phyloP scores from a whole-genome alignment of 2,888 invertebrate species.

The Hedya salicella region DNA sequence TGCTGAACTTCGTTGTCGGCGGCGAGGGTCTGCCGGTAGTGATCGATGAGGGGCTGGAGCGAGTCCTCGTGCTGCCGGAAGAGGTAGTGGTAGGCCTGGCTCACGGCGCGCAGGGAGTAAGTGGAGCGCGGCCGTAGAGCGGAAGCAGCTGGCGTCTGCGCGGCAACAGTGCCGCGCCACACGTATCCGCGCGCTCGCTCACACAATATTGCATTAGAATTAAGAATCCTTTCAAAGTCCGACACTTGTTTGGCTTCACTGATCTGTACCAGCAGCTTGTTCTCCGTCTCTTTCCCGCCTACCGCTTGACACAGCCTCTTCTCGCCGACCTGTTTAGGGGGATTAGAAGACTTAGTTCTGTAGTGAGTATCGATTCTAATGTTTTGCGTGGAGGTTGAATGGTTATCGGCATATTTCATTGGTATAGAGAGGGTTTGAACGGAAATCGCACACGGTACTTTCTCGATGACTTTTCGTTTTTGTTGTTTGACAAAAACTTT shows the following conservation, averaged over 20 bases:
- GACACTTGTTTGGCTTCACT: constrained; percentile 86
- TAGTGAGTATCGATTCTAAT: constrained; percentile 60
- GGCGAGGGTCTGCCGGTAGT: constrained; percentile 63
- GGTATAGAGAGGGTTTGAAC: constrained; percentile 76
- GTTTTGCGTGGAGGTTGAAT: constrained; percentile 64
- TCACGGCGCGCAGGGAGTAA: constrained; percentile 77
- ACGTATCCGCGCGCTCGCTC: constrained; percentile 73
- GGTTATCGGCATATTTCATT: constrained; percentile 74
- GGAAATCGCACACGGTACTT: constrained; percentile 72
- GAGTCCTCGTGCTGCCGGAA: constrained; percentile 79
- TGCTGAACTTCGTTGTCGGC: constrained; percentile 53
- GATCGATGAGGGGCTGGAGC: constrained; percentile 73
- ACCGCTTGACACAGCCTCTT: constrained; percentile 76
- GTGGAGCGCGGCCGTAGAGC: constrained; percentile 70
- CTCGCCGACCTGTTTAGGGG: constrained; percentile 77
- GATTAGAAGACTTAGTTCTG: constrained; percentile 74
- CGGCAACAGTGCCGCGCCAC: constrained; percentile 69
- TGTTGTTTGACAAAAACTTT: constrained; percentile 65
- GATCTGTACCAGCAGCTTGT: constrained; percentile 83
- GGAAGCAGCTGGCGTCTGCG: constrained; percentile 66
- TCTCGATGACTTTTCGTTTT: constrained; percentile 68
- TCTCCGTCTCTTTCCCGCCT: constrained; percentile 78
- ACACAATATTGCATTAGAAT: constrained; percentile 83
- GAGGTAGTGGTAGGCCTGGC: constrained; percentile 75
- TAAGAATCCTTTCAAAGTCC: constrained; percentile 87